Conservation (phyloP, 1,140 invertebrate species). For the Leptoteleia sp. region DNA sequence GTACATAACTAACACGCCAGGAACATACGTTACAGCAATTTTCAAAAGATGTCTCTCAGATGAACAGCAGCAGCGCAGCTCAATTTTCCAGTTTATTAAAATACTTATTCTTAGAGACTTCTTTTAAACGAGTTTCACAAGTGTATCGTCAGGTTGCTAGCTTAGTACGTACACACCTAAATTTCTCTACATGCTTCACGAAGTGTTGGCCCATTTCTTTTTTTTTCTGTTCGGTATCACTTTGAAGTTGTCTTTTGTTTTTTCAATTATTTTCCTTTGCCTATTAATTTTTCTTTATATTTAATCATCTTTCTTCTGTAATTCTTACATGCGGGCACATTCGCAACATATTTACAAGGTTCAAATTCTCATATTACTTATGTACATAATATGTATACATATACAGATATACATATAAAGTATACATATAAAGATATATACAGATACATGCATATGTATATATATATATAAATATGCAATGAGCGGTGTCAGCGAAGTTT, state of each 20-base stretch:
- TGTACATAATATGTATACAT: conserved; percentile 62
- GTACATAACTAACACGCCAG: conserved; percentile 51
- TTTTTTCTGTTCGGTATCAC: conserved; percentile 50
- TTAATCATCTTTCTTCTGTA: conserved; percentile 1
- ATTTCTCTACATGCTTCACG: conserved; percentile 68
- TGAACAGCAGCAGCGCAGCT: conserved; percentile 13
- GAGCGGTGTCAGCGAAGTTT: no score
- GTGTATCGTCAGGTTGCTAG: conserved; percentile 39
- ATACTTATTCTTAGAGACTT: conserved; percentile 41
- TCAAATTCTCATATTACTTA: conserved; percentile 40
- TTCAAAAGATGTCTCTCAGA: conserved; percentile 46
- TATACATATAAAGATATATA: no score
- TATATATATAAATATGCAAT: no score
- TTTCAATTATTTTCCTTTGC: conserved; percentile 28
- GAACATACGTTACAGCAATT: conserved; percentile 41
- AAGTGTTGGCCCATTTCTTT: conserved; percentile 52
- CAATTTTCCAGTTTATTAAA: conserved; percentile 41
- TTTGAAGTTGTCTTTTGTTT: conserved; percentile 16
- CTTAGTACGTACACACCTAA: conserved; percentile 75
- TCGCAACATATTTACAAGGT: conserved; percentile 61
- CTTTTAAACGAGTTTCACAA: conserved; percentile 45
- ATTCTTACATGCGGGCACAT: conserved; percentile 36
- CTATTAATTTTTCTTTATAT: no score
- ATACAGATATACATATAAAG: conserved; percentile 41
- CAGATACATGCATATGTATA: no score